Evolutionary conservation across 2,888 invertebrate species (phyloP).

Genomic region (Clivina fossor): DNA sequence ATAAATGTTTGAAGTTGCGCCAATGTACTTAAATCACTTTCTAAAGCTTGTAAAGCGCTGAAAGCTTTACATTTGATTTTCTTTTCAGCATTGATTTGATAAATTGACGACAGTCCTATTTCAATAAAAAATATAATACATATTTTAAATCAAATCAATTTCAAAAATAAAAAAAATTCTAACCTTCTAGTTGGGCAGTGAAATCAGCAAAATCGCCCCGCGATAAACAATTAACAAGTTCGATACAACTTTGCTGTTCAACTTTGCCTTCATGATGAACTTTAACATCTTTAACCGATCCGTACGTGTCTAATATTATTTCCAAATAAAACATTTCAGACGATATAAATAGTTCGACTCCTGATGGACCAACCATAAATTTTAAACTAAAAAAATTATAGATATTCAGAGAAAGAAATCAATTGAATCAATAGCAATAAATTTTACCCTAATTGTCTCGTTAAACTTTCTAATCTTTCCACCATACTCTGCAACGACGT

Average conservation of each 20-base stretch:
- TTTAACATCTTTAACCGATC: constrained; percentile 84
- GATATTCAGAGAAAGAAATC: constrained; percentile 11
- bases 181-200: constrained; percentile 82
- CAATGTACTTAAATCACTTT: constrained; percentile 82
- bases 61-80: constrained; percentile 93
- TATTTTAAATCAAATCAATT: neutral
- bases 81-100: constrained; percentile 92
- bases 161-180: neutral
- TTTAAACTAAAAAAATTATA: constrained; percentile 64
- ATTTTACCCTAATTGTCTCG: constrained; percentile 80
- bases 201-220: constrained; percentile 90
- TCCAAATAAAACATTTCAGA: constrained; percentile 97
- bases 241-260: constrained; percentile 83
- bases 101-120: constrained; percentile 80
- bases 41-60: constrained; percentile 87
- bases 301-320: constrained; percentile 80
- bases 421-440: constrained; percentile 20
- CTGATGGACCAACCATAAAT: constrained; percentile 81
- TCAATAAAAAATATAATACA: neutral
- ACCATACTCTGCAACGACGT: constrained; percentile 88
- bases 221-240: constrained; percentile 80
- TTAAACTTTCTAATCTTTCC: constrained; percentile 87
- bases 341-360: constrained; percentile 84
- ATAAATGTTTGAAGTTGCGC: constrained; percentile 76
- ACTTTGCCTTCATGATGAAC: constrained; percentile 90